Evolutionary conservation across 2,797 vertebrate species (phyloP).

Genomic region (Crypturellus tataupa): DNA sequence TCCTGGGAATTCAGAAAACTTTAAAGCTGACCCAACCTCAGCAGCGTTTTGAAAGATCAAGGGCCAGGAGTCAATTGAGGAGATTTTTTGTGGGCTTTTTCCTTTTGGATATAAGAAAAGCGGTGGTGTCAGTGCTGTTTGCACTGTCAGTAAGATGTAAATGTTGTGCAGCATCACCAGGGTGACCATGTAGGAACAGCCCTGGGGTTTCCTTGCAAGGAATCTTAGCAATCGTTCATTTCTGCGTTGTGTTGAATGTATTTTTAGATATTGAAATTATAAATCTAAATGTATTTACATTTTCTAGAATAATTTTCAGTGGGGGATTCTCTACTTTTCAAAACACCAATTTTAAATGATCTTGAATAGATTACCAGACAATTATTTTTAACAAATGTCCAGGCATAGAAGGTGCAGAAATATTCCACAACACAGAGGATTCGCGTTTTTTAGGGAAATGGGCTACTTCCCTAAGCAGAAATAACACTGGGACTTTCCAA

Average conservation of each 20-base stretch:
- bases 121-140: rapidly evolving
- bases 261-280: not conserved
- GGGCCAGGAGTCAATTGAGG: not conserved
- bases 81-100: rapidly evolving
- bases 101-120: not conserved
- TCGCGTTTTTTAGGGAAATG: not conserved
- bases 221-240: not conserved
- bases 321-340: not conserved
- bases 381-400: not conserved
- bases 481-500: not conserved
- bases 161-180: not conserved
- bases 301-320: not conserved
- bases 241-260: rapidly evolving
- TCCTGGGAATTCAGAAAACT: rapidly evolving
- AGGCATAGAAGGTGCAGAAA: not conserved
- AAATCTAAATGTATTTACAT: not conserved
- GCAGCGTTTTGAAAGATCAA: rapidly evolving
- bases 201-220: not conserved
- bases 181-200: not conserved
- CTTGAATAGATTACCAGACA: not conserved
- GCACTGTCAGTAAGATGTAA: rapidly evolving
- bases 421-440: too few species aligned
- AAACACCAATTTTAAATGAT: not conserved
- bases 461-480: not conserved
- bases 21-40: not conserved